Base-by-base conservation (phyloP, 2,888 invertebrate genomes). In the Stenodera caucasica region DNA sequence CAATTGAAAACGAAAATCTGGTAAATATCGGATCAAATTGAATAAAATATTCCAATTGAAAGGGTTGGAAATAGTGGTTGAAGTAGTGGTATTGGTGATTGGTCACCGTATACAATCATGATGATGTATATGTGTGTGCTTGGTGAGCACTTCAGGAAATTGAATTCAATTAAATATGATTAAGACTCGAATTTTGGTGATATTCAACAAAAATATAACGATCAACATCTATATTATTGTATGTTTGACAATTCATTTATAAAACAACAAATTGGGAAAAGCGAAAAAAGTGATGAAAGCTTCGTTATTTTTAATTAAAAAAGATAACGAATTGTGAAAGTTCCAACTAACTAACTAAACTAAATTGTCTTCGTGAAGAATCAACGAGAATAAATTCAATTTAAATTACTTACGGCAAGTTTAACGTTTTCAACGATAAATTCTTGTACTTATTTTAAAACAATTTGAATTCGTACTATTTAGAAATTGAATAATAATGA, bases 241-340 rank as follows among this genome's bases (percentile, higher is more conserved):
- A n/a, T n/a, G n/a, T n/a, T n/a, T 26, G 5, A 26, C 2, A 26
- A 26, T 26, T 2, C 5, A 4, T 26, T 26, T 26, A 26, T 26
- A 5, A 5, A 26, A 26, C 26, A 26, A 4, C 26, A 26, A 26
- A 26, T 26, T 26, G 5, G 26, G 5, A 26, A 26, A 26, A n/a
- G n/a, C n/a, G n/a, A n/a, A 26, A 26, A 26, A 26, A 26, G 26
- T 26, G 37, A 23, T 14, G 45, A n/a, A 32, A 57, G 37, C 26
- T 40, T 26, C 55, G 33, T 35, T 58, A 64, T 60, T 67, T 67
- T 68, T 70, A 72, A 71, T 72, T 71, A 72, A 72, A 70, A 62
- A 70, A 62, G 62, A 72, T 72, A 72, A 72, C 70, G 67, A 72
- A 67, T 61, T 60, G 53, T 54, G 54, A 49, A 64, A 55, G 49